Percentiles rank a stretch among this genome's conserved stretches.
These are phyloP conservation scores for Limnephilus lunatus DNA, from an alignment of 2,888 invertebrate species.

Conservation along the genomic window DNA sequence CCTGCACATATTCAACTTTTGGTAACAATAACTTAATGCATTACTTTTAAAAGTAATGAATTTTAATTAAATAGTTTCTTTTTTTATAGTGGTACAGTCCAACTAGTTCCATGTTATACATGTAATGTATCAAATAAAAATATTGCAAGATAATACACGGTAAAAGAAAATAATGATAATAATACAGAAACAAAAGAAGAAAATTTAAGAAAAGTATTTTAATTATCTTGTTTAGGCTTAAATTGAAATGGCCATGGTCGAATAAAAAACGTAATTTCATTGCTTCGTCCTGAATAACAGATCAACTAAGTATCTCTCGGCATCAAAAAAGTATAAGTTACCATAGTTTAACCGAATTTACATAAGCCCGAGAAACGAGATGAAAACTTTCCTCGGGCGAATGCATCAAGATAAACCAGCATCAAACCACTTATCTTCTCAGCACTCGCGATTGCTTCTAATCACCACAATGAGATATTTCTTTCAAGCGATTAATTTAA, in stretches of 20 bases:
- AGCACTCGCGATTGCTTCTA: conserved; percentile 40
- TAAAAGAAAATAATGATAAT: too few species aligned
- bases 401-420: conserved; percentile 39
- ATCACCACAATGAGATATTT: conserved; percentile 58
- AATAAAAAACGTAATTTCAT: neutral
- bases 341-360: neutral
- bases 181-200: too few species aligned
- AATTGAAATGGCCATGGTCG: neutral
- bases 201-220: too few species aligned
- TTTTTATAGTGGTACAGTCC: too few species aligned
- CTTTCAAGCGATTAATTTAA: conserved; percentile 57
- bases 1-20: too few species aligned
- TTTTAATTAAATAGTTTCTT: too few species aligned
- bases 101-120: too few species aligned
- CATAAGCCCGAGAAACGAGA: neutral
- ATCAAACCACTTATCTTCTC: conserved; percentile 40
- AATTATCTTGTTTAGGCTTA: neutral
- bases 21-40: too few species aligned
- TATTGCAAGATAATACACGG: too few species aligned
- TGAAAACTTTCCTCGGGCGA: conserved; percentile 3
- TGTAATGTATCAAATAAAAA: too few species aligned
- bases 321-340: neutral
- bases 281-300: neutral
- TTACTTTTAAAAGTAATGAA: too few species aligned
- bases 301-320: neutral